These are phyloP conservation scores for Coremacera marginata DNA, from an alignment of 2,888 invertebrate species.

Conservation along the genomic window DNA sequence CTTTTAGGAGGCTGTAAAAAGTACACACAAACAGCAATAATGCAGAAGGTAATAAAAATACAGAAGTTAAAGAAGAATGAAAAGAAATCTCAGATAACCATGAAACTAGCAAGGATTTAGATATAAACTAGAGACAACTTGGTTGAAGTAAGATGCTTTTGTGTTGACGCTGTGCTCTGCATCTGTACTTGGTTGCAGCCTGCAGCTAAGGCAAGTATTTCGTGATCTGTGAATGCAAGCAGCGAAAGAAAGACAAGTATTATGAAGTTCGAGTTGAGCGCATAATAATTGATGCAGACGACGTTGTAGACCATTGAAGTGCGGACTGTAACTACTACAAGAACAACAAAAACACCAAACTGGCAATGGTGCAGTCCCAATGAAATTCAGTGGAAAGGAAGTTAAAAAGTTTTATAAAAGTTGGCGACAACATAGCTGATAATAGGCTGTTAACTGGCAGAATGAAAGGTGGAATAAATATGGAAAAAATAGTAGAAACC, in stretches of 20 bases:
- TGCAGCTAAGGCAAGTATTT: not conserved
- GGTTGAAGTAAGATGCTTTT: too few species aligned
- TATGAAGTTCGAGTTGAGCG: not conserved
- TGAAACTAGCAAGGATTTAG: too few species aligned
- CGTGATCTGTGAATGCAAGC: not conserved
- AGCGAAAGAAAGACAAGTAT: not conserved
- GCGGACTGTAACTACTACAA: not conserved
- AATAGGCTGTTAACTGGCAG: too few species aligned
- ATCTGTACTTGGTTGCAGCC: not conserved
- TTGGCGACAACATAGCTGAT: too few species aligned
- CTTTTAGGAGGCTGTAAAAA: not conserved
- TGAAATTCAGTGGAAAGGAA: too few species aligned
- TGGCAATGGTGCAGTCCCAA: too few species aligned
- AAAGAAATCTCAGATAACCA: too few species aligned
- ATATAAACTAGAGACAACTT: too few species aligned
- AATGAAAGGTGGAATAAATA: conserved; percentile 1
- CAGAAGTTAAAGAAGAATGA: not conserved
- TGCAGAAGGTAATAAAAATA: not conserved
- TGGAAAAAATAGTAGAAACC: not conserved
- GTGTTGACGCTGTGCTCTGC: too few species aligned
- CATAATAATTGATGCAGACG: not conserved
- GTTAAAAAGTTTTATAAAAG: too few species aligned
- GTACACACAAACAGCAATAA: not conserved
- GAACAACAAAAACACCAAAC: not conserved
- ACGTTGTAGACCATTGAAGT: not conserved